A percentile compares a stretch with the other conserved stretches of the same genome.
Conservation (phyloP, 1,140 invertebrate genomes). For the Nasonia longicornis region DNA sequence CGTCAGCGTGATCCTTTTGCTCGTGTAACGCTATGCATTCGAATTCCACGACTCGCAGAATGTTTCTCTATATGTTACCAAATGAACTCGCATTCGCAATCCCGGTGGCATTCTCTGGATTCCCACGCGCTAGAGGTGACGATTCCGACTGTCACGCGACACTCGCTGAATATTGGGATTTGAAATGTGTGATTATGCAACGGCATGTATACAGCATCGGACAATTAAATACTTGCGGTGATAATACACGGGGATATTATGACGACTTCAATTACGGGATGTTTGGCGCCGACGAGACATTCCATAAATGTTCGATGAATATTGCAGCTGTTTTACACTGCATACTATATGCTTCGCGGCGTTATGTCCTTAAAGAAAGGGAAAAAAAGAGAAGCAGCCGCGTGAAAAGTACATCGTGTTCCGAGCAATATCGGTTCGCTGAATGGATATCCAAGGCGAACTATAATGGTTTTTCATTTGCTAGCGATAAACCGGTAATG, state of each 20-base stretch:
- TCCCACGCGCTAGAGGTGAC: not conserved
- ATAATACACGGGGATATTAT: not conserved
- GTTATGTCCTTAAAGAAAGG: not conserved
- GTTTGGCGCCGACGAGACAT: not conserved
- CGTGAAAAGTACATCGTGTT: not conserved
- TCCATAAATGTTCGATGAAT: not conserved
- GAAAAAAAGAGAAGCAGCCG: not conserved
- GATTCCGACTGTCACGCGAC: not conserved
- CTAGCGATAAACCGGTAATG: constrained; percentile 38
- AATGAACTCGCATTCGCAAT: not conserved
- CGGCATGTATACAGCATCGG: too few relatives aligned
- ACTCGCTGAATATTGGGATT: not conserved
- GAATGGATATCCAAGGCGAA: constrained; percentile 1
- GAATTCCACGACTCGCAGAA: not conserved
- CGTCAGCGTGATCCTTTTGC: too few relatives aligned
- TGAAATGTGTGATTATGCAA: not conserved
- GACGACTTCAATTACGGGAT: not conserved
- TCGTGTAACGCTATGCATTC: not conserved
- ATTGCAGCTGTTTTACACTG: not conserved
- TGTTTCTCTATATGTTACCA: too few relatives aligned
- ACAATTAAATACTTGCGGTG: constrained; percentile 27
- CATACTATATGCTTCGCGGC: not conserved
- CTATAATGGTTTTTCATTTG: constrained; percentile 34
- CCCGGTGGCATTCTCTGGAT: not conserved
- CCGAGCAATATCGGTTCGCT: not conserved